phyloP scores from a whole-genome alignment of 1,140 invertebrate genomes.

The Dinoponera quadriceps region DNA sequence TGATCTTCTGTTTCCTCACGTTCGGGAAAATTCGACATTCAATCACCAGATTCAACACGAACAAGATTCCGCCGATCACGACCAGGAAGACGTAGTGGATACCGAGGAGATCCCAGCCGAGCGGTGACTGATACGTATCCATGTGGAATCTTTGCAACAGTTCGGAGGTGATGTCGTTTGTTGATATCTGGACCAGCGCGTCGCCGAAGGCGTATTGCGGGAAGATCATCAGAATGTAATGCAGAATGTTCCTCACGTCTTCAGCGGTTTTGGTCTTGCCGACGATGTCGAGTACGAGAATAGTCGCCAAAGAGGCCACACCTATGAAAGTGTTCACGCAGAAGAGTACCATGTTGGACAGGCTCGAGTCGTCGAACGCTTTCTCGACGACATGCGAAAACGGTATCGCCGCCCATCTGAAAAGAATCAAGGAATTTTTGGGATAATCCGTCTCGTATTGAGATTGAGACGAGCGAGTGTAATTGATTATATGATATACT shows the following conservation, averaged over 20 bases:
- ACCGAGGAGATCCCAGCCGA: constrained; percentile 86
- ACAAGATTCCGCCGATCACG: constrained; percentile 84
- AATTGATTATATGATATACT: constrained; percentile 63
- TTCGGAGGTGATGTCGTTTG: constrained; percentile 87
- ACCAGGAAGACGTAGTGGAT: constrained; percentile 86
- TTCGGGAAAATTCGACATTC: constrained; percentile 85
- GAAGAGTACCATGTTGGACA: constrained; percentile 89
- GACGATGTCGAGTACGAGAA: constrained; percentile 88
- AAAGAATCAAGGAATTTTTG: constrained; percentile 27
- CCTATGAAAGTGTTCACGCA: constrained; percentile 88
- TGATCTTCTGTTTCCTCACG: constrained; percentile 69
- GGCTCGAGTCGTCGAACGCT: constrained; percentile 87
- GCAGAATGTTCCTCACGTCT: constrained; percentile 86
- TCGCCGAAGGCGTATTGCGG: constrained; percentile 89
- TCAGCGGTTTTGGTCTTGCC: constrained; percentile 87
- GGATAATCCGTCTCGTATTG: not conserved
- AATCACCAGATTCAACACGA: constrained; percentile 87
- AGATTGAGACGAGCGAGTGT: not conserved
- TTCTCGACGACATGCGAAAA: constrained; percentile 88
- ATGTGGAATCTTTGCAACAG: constrained; percentile 88
- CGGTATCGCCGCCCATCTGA: constrained; percentile 85
- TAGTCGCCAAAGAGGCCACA: constrained; percentile 86
- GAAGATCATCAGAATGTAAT: constrained; percentile 87
- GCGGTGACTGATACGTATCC: constrained; percentile 88
- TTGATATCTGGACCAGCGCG: constrained; percentile 88